Percentiles rank a stretch among this genome's conserved stretches.
These are phyloP conservation scores for Platysteira castanea DNA, from an alignment of 2,113 vertebrate species.

Conservation along the genomic window DNA sequence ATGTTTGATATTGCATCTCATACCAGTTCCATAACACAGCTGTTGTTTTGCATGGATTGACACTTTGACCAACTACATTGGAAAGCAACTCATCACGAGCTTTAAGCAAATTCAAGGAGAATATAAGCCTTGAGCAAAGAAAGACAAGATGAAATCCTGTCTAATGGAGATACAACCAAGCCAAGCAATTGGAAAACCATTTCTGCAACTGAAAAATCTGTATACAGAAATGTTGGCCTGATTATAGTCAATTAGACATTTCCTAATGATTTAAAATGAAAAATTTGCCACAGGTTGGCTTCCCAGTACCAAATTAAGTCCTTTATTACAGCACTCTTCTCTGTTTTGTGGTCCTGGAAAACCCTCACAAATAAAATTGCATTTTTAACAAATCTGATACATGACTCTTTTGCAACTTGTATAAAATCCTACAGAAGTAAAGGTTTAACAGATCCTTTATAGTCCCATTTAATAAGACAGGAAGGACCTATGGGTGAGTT, in stretches of 20 bases:
- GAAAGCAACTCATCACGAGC: background rate
- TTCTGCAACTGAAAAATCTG: background rate
- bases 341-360: background rate
- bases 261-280: background rate
- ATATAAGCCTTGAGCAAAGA: background rate
- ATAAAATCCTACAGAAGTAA: background rate
- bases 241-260: background rate
- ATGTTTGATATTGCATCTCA: background rate
- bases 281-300: background rate
- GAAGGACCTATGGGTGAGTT: background rate
- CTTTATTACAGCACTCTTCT: background rate
- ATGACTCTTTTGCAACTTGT: background rate
- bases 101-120: background rate
- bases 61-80: background rate
- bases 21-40: constrained; percentile 32
- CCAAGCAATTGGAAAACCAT: background rate
- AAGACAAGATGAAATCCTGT: background rate
- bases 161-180: background rate
- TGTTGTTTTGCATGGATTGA: constrained; percentile 36
- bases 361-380: background rate
- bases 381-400: background rate
- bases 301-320: background rate
- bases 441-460: background rate
- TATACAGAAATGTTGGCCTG: background rate
- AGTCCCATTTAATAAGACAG: background rate